phyloP scores from a whole-genome alignment of 2,113 vertebrate species.

The Catharus minimus region DNA sequence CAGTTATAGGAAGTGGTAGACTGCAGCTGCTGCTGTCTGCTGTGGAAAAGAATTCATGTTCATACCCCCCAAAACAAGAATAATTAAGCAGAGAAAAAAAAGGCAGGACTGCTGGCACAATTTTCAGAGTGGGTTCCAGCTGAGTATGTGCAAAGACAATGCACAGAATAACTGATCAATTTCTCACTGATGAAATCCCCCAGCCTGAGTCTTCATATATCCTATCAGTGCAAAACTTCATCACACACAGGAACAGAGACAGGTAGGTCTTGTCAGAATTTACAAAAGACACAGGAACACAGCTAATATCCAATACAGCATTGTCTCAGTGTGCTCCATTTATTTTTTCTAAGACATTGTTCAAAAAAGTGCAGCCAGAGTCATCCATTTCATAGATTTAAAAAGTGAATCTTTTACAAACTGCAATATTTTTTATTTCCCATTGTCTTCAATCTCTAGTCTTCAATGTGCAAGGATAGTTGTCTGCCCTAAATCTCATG shows the following conservation, averaged over 20 bases:
- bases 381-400: slow-evolving; percentile 36
- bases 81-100: background rate
- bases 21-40: background rate
- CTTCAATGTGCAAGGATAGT: slow-evolving; percentile 16
- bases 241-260: background rate
- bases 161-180: background rate
- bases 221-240: slow-evolving; percentile 24
- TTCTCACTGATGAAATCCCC: slow-evolving; percentile 9
- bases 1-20: background rate
- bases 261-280: slow-evolving; percentile 29
- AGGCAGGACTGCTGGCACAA: background rate
- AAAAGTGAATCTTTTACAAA: slow-evolving; percentile 7
- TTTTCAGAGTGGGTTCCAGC: background rate
- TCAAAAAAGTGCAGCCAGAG: background rate
- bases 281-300: slow-evolving; percentile 7
- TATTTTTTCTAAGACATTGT: slow-evolving; percentile 1
- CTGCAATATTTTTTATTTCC: slow-evolving; percentile 41
- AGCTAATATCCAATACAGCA: background rate
- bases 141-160: background rate
- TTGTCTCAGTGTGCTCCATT: background rate
- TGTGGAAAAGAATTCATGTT: background rate
- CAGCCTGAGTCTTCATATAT: slow-evolving; percentile 11
- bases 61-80: background rate
- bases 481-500: slow-evolving; percentile 65
- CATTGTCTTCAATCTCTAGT: slow-evolving; percentile 32